phyloP scores from a whole-genome alignment of 2,888 invertebrate species.

The Rotaria magnacalcarata region DNA sequence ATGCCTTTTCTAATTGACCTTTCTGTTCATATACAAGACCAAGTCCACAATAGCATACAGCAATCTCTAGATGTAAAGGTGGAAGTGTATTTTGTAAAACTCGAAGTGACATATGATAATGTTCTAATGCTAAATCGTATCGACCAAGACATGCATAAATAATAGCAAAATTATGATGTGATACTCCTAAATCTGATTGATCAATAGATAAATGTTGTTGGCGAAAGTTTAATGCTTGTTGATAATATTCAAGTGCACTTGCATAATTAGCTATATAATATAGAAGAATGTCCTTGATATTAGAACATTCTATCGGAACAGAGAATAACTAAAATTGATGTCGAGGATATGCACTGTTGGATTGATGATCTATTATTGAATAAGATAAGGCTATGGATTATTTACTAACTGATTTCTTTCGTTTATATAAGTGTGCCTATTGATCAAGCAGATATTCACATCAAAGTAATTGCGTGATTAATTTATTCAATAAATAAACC shows the following conservation, averaged over 20 bases:
- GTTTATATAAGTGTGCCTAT: neutral
- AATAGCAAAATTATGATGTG: neutral
- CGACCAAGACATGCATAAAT: neutral
- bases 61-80: neutral
- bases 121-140: neutral
- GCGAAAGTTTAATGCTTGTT: neutral
- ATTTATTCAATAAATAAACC: constrained; percentile 14
- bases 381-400: neutral
- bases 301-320: neutral
- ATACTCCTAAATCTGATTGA: neutral
- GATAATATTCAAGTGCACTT: neutral
- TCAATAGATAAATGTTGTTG: neutral
- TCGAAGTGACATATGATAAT: neutral
- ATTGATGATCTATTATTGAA: constrained; percentile 5
- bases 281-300: neutral
- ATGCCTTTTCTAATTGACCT: neutral
- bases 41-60: neutral
- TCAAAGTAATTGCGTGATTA: neutral
- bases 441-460: neutral
- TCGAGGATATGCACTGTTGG: neutral
- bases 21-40: neutral
- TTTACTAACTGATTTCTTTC: neutral
- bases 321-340: neutral
- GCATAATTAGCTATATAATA: neutral
- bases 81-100: neutral